Evolutionary conservation across 2,113 vertebrate species (phyloP).

Genomic region (Gymnorhina tibicen): DNA sequence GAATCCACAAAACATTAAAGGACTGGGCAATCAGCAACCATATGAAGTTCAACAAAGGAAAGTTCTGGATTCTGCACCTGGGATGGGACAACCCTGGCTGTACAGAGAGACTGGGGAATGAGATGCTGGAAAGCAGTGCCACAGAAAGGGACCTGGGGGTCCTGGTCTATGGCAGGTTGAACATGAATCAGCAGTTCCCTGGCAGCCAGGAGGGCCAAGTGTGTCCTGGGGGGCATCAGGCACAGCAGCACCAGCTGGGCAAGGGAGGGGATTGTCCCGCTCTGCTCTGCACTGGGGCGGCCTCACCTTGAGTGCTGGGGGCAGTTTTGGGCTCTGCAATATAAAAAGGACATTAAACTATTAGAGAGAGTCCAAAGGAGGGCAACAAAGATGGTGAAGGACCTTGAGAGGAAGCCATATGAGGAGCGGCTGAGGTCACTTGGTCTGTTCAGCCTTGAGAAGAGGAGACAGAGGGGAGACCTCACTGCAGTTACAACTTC

Average conservation of each 20-base stretch:
- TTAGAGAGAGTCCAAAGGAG: accelerated
- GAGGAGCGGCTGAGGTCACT: not conserved
- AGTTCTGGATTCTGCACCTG: not conserved
- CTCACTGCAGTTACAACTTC: not conserved
- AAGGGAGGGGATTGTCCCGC: not conserved
- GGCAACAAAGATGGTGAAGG: not conserved
- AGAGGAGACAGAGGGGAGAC: not conserved
- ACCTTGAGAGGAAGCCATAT: not conserved
- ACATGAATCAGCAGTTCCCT: not conserved
- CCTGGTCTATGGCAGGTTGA: not conserved
- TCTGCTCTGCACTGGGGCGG: not conserved
- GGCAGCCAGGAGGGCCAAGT: not conserved
- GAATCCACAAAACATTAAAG: no score
- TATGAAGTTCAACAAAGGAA: not conserved
- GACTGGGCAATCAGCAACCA: not conserved
- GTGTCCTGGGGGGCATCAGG: not conserved
- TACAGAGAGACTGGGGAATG: not conserved
- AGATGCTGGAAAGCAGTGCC: not conserved
- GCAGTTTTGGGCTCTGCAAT: not conserved
- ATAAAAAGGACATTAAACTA: not conserved
- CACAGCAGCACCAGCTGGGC: accelerated
- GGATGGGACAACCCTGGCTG: accelerated
- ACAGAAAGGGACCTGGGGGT: not conserved
- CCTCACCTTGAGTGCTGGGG: accelerated
- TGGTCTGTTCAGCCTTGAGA: not conserved